Evolutionary conservation across 1,140 invertebrate genomes (phyloP), one percentile per base, ranked within the genome.

Genomic region (Lordiphosa mommai): DNA sequence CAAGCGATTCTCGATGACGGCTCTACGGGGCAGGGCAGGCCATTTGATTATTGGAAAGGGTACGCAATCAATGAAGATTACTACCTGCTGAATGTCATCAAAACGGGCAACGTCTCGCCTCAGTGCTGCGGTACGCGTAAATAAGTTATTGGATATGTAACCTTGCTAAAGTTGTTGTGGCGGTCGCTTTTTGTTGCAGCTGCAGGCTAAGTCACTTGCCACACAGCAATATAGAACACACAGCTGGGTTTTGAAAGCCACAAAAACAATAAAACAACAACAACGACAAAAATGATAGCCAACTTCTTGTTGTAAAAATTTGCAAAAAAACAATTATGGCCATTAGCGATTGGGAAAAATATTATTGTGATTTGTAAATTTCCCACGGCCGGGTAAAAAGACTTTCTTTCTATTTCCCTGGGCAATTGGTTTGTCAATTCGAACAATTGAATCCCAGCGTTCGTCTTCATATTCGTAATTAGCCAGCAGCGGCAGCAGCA

Each of bases 341-440:
- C 72, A 85, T 77, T 85, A 65, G 60, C 46, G 65, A 67, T 58
- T 66, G 66, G 61, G n/a, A n/a, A 56, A 70, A 84, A 69, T 65
- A 77, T 72, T 72, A 72, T 72, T 48, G 8, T 49, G 68, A 72
- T 56, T 77, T 69, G 60, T 52, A 50, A 80, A 61, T 84, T 72
- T 82, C 80, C 77, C 77, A 84, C 77, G 68, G 72, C 59, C 43
- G 1, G 16, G 49, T 47, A 59, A 72, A 84, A 84, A 65, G n/a
- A n/a, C n/a, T n/a, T n/a, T 50, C 77, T 84, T 85, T 82, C 77
- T 69, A 63, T 52, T 61, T 38, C 29, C 7, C 13, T 43, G 23
- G 49, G 49, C 72, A 84, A 84, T 77, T 85, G 77, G 72, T 76
- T 77, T 77, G 67, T 84, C 77, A 82, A 79, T 79, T 64, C 53